A percentile compares a stretch with the other conserved stretches of the same genome.
Conservation (phyloP, 2,113 vertebrate species). For the Andinoacara biseriatus region DNA sequence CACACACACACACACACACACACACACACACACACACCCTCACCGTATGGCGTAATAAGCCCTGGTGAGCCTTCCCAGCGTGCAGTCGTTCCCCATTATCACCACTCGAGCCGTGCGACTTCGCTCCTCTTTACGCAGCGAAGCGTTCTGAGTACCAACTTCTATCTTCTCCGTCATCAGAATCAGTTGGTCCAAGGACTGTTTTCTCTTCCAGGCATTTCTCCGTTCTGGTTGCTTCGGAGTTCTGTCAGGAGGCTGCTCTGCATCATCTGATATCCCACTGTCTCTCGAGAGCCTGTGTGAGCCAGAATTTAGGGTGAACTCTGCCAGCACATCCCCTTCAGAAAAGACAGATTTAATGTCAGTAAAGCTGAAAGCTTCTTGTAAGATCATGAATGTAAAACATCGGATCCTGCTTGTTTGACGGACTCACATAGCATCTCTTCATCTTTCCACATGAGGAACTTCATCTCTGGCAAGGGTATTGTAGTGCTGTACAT, state of each 20-base stretch:
- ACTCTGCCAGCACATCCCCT: neutral
- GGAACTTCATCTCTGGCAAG: neutral
- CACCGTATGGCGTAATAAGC: constrained; percentile 1
- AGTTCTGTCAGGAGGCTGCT: fast-evolving
- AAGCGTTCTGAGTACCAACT: neutral
- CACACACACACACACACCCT: neutral
- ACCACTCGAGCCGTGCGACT: neutral
- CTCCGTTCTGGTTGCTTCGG: neutral
- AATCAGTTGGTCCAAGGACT: neutral
- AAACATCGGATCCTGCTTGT: neutral
- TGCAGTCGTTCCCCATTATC: neutral
- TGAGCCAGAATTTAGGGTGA: neutral
- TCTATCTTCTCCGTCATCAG: neutral
- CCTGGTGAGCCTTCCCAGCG: neutral
- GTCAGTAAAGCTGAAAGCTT: neutral
- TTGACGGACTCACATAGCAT: constrained; percentile 1
- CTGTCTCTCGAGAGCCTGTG: neutral
- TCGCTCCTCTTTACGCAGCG: neutral
- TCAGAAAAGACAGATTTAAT: neutral
- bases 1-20: too few species aligned
- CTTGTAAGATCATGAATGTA: neutral
- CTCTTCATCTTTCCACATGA: neutral
- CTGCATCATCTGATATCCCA: neutral
- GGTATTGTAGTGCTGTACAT: neutral
- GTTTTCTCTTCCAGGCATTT: neutral